A percentile compares a stretch with the other conserved stretches of the same genome.
Evolutionary conservation across 2,797 vertebrate genomes (phyloP).

Genomic region (Coccyzus lansbergi): DNA sequence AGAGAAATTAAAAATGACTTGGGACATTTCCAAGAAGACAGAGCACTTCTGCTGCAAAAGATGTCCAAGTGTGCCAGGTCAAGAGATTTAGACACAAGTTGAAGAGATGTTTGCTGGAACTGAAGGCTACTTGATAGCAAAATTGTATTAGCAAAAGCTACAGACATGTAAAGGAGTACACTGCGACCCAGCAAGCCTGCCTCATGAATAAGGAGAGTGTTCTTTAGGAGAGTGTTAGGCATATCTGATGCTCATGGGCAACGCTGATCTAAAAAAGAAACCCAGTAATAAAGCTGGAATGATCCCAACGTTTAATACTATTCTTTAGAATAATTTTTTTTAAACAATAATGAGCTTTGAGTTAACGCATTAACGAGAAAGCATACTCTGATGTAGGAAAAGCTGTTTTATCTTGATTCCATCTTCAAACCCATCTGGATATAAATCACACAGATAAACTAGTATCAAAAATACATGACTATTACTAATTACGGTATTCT

Average conservation of each 20-base stretch:
- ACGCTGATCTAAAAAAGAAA: neutral
- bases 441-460: neutral
- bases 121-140: neutral
- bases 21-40: neutral
- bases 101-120: neutral
- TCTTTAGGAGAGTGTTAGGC: neutral
- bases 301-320: neutral
- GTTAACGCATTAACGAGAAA: neutral
- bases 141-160: neutral
- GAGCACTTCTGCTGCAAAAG: neutral
- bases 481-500: constrained; percentile 20
- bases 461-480: neutral
- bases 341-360: neutral
- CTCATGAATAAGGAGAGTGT: neutral
- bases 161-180: neutral
- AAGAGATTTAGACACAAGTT: neutral
- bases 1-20: neutral
- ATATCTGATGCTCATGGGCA: neutral
- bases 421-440: constrained; percentile 41
- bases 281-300: neutral
- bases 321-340: neutral
- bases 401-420: constrained; percentile 18
- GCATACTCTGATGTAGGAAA: constrained; percentile 21
- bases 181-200: neutral
- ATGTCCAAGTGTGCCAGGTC: neutral